Percentiles rank a stretch among this genome's conserved stretches.
Conservation (phyloP, 2,888 invertebrate genomes). For the Protonemura montana region DNA sequence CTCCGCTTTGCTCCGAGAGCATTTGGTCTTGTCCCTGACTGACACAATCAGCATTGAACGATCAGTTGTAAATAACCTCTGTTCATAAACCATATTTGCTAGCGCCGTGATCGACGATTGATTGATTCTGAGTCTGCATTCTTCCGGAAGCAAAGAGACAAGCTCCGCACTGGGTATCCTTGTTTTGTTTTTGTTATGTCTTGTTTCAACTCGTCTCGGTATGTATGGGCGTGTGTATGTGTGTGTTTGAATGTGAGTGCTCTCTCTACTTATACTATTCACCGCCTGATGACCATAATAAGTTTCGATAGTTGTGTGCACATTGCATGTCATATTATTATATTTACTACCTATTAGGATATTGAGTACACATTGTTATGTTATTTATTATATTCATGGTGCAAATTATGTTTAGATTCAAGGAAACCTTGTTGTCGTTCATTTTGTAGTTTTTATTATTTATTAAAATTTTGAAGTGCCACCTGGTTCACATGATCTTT, state of each 20-base stretch:
- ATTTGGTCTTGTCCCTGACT: background rate
- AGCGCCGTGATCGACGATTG: background rate
- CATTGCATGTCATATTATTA: conserved; percentile 22
- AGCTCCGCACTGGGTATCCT: background rate
- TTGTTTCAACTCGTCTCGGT: conserved; percentile 1
- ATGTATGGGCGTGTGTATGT: conserved; percentile 34
- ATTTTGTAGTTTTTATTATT: conserved; percentile 29
- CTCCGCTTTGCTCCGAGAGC: background rate
- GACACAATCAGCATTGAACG: background rate
- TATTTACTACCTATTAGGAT: conserved; percentile 1
- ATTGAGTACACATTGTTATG: conserved; percentile 25
- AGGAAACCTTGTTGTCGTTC: conserved; percentile 27
- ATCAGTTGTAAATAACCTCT: background rate
- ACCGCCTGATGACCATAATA: conserved; percentile 14
- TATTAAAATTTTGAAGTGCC: conserved; percentile 35
- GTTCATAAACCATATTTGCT: background rate
- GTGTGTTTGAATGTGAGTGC: conserved; percentile 40
- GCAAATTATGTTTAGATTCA: conserved; percentile 36
- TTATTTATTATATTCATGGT: conserved; percentile 30
- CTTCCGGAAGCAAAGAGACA: background rate
- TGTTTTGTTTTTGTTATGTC: conserved; percentile 25
- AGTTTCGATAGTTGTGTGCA: background rate
- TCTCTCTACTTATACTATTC: conserved; percentile 39
- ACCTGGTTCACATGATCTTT: background rate
- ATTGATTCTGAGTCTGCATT: background rate